Conservation (phyloP, 2,888 invertebrate species). For the Coelinius sp. region DNA sequence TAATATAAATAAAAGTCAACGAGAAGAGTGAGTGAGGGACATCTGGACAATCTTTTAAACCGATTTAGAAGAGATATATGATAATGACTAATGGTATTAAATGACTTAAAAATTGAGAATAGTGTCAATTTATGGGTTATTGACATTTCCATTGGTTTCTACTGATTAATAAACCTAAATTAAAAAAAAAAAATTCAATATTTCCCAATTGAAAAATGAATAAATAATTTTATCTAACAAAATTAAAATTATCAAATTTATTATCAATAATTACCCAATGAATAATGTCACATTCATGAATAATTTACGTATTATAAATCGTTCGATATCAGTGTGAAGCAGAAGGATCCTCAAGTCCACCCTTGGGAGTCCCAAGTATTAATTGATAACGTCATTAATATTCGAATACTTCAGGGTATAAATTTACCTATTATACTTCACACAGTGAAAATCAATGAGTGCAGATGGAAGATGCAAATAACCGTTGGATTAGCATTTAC, state of each 20-base stretch:
- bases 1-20: slow-evolving; percentile 2
- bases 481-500: slow-evolving; percentile 1
- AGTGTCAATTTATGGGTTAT: too few relatives aligned
- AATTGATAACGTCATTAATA: background rate
- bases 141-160: too few relatives aligned
- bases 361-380: background rate
- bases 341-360: background rate
- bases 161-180: too few relatives aligned
- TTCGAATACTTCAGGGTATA: background rate
- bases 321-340: background rate
- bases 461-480: slow-evolving; percentile 9
- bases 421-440: background rate
- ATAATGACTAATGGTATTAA: slow-evolving; percentile 16
- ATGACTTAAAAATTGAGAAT: background rate
- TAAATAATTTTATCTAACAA: too few relatives aligned
- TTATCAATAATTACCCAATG: background rate
- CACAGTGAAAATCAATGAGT: slow-evolving; percentile 1
- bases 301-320: background rate
- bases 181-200: too few relatives aligned
- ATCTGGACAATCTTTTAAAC: slow-evolving; percentile 31
- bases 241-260: too few relatives aligned
- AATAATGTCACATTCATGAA: background rate
- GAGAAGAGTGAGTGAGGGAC: slow-evolving; percentile 13
- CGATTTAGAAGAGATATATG: slow-evolving; percentile 25
- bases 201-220: too few relatives aligned